These are phyloP conservation scores for Origma solitaria DNA, from an alignment of 2,113 vertebrate species.

Conservation along the genomic window DNA sequence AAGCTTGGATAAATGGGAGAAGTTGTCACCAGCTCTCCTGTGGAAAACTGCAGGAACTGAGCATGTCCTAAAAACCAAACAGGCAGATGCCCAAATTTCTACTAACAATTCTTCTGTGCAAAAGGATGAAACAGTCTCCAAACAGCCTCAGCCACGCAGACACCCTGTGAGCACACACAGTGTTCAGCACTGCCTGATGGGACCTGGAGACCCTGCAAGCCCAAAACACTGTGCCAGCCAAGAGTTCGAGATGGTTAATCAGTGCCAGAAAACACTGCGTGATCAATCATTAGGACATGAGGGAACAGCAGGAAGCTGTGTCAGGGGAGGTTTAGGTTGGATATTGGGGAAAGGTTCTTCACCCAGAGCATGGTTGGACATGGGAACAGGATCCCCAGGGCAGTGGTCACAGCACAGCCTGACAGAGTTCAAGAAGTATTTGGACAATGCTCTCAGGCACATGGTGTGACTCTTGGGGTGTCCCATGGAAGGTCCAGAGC, in stretches of 20 bases:
- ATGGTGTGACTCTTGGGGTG: background rate
- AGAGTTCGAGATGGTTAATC: background rate
- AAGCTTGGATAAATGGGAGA: background rate
- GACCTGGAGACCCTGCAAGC: background rate
- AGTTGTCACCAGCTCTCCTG: background rate
- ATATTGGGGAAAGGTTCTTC: background rate
- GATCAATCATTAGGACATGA: background rate
- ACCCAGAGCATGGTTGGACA: fast-evolving
- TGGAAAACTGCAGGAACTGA: background rate
- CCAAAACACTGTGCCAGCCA: background rate
- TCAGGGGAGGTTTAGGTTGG: background rate
- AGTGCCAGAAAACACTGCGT: background rate
- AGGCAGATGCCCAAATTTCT: background rate
- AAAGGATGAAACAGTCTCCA: background rate
- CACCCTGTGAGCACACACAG: background rate
- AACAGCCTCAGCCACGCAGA: fast-evolving
- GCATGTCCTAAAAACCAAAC: background rate
- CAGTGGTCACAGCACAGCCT: background rate
- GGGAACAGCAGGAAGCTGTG: background rate
- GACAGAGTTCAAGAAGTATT: fast-evolving
- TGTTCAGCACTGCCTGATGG: fast-evolving
- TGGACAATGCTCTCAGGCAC: background rate
- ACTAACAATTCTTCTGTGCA: background rate
- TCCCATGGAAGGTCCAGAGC: background rate
- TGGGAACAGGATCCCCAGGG: background rate